Evolutionary conservation across 2,113 vertebrate genomes (phyloP).

Genomic region (Scopus umbretta): DNA sequence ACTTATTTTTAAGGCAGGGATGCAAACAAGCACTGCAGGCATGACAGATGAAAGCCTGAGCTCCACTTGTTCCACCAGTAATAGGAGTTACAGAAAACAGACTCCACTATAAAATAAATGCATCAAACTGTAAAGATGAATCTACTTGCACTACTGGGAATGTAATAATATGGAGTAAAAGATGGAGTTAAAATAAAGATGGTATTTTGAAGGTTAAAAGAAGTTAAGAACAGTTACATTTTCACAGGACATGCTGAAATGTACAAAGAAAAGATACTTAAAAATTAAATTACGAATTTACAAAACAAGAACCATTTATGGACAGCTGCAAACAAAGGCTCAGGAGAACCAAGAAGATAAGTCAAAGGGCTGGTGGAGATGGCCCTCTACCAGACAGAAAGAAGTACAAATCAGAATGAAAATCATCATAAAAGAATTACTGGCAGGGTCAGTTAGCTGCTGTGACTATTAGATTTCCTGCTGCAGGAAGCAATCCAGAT

Average conservation of each 20-base stretch:
- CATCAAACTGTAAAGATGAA: background rate
- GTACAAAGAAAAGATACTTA: background rate
- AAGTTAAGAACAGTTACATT: background rate
- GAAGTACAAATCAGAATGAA: background rate
- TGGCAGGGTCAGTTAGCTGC: background rate
- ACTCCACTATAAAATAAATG: background rate
- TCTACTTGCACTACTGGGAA: background rate
- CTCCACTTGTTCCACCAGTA: background rate
- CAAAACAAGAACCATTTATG: background rate
- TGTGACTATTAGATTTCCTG: background rate
- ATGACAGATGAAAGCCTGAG: background rate
- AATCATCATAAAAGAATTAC: background rate
- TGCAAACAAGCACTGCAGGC: background rate
- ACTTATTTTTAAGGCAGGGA: background rate
- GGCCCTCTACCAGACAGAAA: background rate
- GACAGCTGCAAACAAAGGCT: background rate
- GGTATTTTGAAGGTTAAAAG: background rate
- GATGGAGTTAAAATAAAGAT: background rate
- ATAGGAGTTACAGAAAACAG: background rate
- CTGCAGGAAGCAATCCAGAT: background rate
- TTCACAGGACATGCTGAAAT: background rate
- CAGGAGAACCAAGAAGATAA: background rate
- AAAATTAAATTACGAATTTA: background rate
- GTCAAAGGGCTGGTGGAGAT: background rate
- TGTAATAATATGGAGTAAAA: background rate